Conservation (phyloP, 2,888 invertebrate species). For the Tetrapedia diversipes region DNA sequence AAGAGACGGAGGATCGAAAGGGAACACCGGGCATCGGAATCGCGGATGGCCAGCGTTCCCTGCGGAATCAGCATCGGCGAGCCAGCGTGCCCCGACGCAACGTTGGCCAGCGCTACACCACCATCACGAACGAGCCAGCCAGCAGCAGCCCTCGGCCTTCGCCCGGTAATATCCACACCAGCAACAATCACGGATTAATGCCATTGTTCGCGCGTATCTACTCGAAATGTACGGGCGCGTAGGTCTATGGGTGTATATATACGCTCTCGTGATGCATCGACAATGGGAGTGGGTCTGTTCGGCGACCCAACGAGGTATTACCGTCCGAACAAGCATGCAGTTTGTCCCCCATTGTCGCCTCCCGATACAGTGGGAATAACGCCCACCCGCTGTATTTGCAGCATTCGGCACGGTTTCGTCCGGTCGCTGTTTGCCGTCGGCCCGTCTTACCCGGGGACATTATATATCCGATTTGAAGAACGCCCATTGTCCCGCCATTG, state of each 20-base stretch:
- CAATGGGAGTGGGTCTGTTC: constrained; percentile 77
- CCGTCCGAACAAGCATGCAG: constrained; percentile 79
- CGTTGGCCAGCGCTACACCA: constrained; percentile 37
- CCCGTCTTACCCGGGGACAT: constrained; percentile 67
- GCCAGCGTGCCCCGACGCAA: no score
- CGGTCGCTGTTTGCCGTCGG: constrained; percentile 66
- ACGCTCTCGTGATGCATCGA: constrained; percentile 75
- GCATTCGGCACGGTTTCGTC: constrained; percentile 71
- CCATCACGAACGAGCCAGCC: constrained; percentile 42
- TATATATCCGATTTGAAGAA: constrained; percentile 71
- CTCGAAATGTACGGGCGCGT: constrained; percentile 76
- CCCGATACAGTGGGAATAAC: constrained; percentile 78
- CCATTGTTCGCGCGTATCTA: constrained; percentile 76
- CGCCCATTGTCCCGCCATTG: constrained; percentile 61
- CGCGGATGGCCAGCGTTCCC: constrained; percentile 33
- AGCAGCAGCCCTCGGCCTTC: constrained; percentile 55
- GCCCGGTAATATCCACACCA: constrained; percentile 72
- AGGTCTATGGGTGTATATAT: constrained; percentile 72
- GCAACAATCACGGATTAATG: constrained; percentile 77
- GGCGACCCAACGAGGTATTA: constrained; percentile 79
- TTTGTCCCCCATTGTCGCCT: constrained; percentile 79
- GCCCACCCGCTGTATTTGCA: constrained; percentile 74
- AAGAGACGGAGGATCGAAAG: background rate
- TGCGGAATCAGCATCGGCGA: constrained; percentile 20
- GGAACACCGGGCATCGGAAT: constrained; percentile 10